A percentile compares a stretch with the other conserved stretches of the same genome.
phyloP scores from a whole-genome alignment of 1,140 invertebrate species.

The Anoplophora glabripennis region DNA sequence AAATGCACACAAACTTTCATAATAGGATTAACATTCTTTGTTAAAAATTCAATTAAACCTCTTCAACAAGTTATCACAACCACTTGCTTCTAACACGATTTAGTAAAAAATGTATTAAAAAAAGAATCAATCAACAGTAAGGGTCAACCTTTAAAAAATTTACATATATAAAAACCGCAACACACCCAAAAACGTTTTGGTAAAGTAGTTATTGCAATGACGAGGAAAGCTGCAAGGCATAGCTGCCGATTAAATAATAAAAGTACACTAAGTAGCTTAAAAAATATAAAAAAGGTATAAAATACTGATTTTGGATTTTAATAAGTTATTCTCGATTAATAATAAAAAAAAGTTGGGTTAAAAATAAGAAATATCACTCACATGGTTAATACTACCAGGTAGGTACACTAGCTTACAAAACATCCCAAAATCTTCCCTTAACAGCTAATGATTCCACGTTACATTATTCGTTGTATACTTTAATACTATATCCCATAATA shows the following conservation, averaged over 20 bases:
- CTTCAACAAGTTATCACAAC: slow-evolving; percentile 1
- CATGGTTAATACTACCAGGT: slow-evolving; percentile 38
- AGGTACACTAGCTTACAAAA: slow-evolving; percentile 17
- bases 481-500: slow-evolving; percentile 20
- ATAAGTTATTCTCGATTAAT: slow-evolving; percentile 36
- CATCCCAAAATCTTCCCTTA: too few relatives aligned
- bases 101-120: not conserved
- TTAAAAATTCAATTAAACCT: too few relatives aligned
- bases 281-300: slow-evolving; percentile 39
- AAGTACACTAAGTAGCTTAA: slow-evolving; percentile 6
- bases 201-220: slow-evolving; percentile 23
- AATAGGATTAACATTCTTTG: too few relatives aligned
- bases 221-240: slow-evolving; percentile 18
- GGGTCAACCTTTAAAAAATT: too few relatives aligned
- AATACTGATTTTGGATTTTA: slow-evolving; percentile 44
- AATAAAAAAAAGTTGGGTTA: slow-evolving; percentile 16
- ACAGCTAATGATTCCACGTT: slow-evolving; percentile 6
- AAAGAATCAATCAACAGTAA: not conserved
- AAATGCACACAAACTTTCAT: too few relatives aligned
- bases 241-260: slow-evolving; percentile 25
- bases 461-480: slow-evolving; percentile 9
- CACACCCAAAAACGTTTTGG: not conserved
- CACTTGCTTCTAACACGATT: slow-evolving; percentile 10
- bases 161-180: not conserved
- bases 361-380: slow-evolving; percentile 40